A percentile compares a stretch with the other conserved stretches of the same genome.
phyloP scores from a whole-genome alignment of 2,888 invertebrate genomes.

The Cataglyphis altisquamis region DNA sequence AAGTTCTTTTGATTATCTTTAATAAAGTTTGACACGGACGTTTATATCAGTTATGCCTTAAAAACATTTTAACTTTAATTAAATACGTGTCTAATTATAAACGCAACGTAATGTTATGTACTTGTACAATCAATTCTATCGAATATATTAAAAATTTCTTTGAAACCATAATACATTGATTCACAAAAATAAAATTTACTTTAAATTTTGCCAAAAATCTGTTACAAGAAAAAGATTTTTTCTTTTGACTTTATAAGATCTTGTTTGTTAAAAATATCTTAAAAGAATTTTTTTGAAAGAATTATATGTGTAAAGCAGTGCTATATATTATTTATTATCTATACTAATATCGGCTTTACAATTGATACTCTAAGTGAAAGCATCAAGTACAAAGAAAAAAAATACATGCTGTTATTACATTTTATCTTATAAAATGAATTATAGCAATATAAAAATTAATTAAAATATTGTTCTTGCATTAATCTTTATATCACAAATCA shows the following conservation, averaged over 20 bases:
- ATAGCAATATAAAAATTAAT: constrained; percentile 7
- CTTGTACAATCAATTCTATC: constrained; percentile 16
- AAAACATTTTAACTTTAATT: constrained; percentile 2
- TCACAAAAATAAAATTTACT: not conserved
- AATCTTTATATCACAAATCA: not conserved
- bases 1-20: constrained; percentile 27
- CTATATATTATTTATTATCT: not conserved
- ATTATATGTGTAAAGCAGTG: not conserved
- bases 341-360: constrained; percentile 4
- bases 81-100: constrained; percentile 20
- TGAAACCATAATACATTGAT: not conserved
- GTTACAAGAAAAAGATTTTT: not conserved
- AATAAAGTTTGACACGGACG: not conserved
- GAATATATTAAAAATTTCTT: constrained; percentile 13
- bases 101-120: constrained; percentile 6
- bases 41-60: constrained; percentile 13
- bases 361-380: constrained; percentile 6
- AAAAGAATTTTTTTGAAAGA: constrained; percentile 7
- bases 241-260: not conserved
- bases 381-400: not conserved
- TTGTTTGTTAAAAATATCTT: not conserved
- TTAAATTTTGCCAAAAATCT: not conserved
- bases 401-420: not conserved
- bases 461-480: not conserved
- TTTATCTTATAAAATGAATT: not conserved